These are phyloP conservation scores for Melanotaenia maccullochi DNA, from an alignment of 2,797 vertebrate species.

Conservation along the genomic window DNA sequence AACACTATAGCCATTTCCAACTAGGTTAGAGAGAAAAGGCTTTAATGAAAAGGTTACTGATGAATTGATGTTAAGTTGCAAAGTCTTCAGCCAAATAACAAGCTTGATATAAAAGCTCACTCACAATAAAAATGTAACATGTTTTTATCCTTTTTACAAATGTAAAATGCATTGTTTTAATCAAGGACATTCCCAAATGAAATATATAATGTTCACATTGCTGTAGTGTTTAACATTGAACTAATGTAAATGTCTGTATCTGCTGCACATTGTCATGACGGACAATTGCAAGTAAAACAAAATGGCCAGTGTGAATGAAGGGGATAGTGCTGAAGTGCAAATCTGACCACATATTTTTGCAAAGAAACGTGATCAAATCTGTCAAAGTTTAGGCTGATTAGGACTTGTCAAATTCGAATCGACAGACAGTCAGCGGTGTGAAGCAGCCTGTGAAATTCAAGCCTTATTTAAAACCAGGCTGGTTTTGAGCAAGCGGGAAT, in stretches of 20 bases:
- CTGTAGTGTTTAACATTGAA: not conserved
- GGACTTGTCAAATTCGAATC: constrained; percentile 63
- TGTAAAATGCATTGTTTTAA: not conserved
- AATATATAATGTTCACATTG: constrained; percentile 4
- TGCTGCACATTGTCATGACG: constrained; percentile 25
- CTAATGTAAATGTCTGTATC: constrained; percentile 3
- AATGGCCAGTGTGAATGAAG: constrained; percentile 45
- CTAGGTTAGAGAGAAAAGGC: not conserved
- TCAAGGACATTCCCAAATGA: not conserved
- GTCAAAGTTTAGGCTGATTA: constrained; percentile 72
- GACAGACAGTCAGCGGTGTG: constrained; percentile 66
- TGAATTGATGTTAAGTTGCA: not conserved
- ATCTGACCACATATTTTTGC: constrained; percentile 45
- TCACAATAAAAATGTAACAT: constrained; percentile 3
- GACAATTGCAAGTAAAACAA: constrained; percentile 37
- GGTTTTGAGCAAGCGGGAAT: constrained; percentile 54
- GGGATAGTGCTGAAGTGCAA: constrained; percentile 56
- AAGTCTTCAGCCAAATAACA: not conserved
- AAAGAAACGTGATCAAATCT: constrained; percentile 69
- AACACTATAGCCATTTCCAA: constrained; percentile 1
- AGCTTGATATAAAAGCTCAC: not conserved
- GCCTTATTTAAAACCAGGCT: constrained; percentile 60
- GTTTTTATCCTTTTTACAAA: not conserved
- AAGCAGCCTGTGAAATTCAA: constrained; percentile 75
- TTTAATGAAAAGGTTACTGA: not conserved